Evolutionary conservation across 2,113 vertebrate genomes (phyloP).

Genomic region (Misgurnus anguillicaudatus): DNA sequence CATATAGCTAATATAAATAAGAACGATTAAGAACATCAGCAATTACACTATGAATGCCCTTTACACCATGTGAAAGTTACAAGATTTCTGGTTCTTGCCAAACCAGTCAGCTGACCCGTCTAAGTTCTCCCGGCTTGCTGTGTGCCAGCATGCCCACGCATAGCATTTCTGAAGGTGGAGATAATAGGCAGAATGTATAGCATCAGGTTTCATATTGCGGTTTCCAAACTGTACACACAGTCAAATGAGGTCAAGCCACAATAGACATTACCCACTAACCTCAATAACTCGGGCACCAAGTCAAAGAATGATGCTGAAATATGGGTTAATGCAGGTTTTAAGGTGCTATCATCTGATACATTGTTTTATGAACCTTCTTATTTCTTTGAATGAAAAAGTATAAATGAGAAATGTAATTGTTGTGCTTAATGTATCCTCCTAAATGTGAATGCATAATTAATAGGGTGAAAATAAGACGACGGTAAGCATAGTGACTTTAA

Average conservation of each 20-base stretch:
- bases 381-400: background rate
- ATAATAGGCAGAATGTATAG: background rate
- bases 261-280: constrained; percentile 27
- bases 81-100: background rate
- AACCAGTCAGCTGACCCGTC: background rate
- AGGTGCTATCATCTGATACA: background rate
- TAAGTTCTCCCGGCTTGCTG: background rate
- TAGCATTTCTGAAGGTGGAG: background rate
- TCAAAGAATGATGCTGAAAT: background rate
- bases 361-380: background rate
- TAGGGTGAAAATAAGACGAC: too few relatives aligned
- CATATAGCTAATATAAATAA: too few relatives aligned
- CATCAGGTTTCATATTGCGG: constrained; percentile 24
- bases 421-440: too few relatives aligned
- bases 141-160: background rate
- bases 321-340: background rate
- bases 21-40: too few relatives aligned
- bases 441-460: background rate
- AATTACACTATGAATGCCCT: too few relatives aligned
- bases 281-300: background rate
- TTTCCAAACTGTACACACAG: constrained; percentile 12
- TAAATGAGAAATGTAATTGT: too few relatives aligned
- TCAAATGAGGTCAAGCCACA: constrained; percentile 22
- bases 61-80: too few relatives aligned
- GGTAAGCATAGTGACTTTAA: too few relatives aligned